phyloP scores from a whole-genome alignment of 1,140 invertebrate species.

The Cotesia glomerata region DNA sequence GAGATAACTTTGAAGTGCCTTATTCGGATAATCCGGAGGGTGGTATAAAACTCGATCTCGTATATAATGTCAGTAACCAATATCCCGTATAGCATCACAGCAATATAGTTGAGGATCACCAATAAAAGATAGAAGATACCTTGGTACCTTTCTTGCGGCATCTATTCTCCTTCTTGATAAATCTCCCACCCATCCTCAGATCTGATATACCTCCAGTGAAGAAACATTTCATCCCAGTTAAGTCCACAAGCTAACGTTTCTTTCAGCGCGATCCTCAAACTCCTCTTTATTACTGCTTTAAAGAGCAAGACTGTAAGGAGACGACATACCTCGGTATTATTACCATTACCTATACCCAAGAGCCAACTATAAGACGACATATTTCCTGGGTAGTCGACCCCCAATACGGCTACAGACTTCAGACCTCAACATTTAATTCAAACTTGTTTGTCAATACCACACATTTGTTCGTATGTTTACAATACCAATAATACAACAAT shows the following conservation, averaged over 20 bases:
- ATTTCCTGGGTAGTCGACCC: slow-evolving; percentile 27
- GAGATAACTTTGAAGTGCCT: background rate
- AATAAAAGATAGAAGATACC: background rate
- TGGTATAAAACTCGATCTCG: background rate
- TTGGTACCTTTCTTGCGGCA: background rate
- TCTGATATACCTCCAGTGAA: no score
- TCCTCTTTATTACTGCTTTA: no score
- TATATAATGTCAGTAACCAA: background rate
- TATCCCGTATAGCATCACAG: background rate
- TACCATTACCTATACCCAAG: no score
- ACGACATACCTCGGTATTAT: no score
- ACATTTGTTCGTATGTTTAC: background rate
- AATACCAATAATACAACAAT: background rate
- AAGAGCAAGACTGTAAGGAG: no score
- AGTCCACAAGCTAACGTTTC: background rate
- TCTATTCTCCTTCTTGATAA: background rate
- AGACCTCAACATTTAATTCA: background rate
- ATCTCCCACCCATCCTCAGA: no score
- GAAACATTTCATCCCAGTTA: no score
- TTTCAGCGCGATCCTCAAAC: background rate
- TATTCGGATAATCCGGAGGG: slow-evolving; percentile 7
- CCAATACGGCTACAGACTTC: background rate
- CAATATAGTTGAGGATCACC: no score
- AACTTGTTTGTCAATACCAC: slow-evolving; percentile 12
- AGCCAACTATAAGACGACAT: background rate